Evolutionary conservation across 1,140 invertebrate species (phyloP).

Genomic region (Sesamia nonagrioides): DNA sequence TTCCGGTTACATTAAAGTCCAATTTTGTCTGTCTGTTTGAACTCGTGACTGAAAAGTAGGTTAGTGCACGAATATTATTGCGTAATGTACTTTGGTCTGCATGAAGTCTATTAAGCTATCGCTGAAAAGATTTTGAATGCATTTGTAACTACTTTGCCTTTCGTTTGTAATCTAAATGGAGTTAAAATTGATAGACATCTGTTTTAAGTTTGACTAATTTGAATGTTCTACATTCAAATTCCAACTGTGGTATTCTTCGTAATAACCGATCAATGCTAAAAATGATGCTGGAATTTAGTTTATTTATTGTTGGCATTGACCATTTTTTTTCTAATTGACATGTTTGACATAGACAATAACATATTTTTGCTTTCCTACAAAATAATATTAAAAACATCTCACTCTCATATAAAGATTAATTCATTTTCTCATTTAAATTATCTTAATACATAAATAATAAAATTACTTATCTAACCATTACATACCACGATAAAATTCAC

Average conservation of each 20-base stretch:
- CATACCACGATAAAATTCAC: too few relatives aligned
- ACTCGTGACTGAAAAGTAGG: slow-evolving; percentile 25
- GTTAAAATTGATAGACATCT: neutral
- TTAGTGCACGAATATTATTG: slow-evolving; percentile 27
- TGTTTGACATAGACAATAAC: too few relatives aligned
- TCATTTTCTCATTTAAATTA: too few relatives aligned
- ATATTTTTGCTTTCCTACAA: too few relatives aligned
- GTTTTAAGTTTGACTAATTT: neutral
- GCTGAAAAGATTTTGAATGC: slow-evolving; percentile 17
- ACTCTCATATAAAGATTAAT: too few relatives aligned
- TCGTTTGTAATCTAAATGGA: slow-evolving; percentile 6
- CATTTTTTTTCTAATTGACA: too few relatives aligned
- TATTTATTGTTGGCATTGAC: too few relatives aligned
- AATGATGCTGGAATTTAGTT: too few relatives aligned
- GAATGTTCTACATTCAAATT: neutral
- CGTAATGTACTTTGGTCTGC: neutral
- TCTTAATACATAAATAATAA: too few relatives aligned
- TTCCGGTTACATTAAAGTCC: slow-evolving; percentile 30
- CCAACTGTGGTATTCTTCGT: neutral
- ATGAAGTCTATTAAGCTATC: slow-evolving; percentile 30
- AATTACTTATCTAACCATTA: too few relatives aligned
- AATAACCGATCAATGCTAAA: too few relatives aligned
- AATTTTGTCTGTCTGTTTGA: slow-evolving; percentile 36
- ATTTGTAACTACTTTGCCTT: neutral
- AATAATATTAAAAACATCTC: too few relatives aligned